Conservation (phyloP, 2,113 vertebrate genomes). For the Xenopus tropicalis region DNA sequence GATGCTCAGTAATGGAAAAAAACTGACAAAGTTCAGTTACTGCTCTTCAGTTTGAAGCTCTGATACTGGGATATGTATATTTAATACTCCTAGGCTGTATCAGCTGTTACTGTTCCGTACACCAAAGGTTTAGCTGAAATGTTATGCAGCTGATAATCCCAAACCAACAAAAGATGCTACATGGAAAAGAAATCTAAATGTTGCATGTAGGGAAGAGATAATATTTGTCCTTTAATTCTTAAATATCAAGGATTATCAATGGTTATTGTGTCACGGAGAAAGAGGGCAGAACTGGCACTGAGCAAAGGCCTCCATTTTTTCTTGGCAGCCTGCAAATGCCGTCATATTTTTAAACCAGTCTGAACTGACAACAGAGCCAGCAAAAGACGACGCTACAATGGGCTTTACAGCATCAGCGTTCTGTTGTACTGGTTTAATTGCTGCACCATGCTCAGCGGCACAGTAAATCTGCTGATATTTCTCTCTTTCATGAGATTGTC, state of each 20-base stretch:
- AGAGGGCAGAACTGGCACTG: conserved; percentile 20
- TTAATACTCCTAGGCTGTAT: no score
- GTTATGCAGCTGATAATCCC: conserved; percentile 3
- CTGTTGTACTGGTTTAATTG: conserved; percentile 4
- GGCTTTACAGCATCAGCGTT: conserved; percentile 11
- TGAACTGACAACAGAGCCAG: conserved; percentile 6
- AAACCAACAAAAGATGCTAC: not conserved
- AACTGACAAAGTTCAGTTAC: no score
- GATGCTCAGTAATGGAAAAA: no score
- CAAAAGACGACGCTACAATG: conserved; percentile 10
- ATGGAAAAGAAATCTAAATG: not conserved
- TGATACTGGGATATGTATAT: no score
- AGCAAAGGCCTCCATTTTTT: conserved; percentile 24
- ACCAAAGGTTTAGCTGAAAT: not conserved
- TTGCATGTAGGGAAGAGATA: conserved; percentile 25
- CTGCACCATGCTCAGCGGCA: not conserved
- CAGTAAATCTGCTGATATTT: not conserved
- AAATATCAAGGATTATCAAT: conserved; percentile 39
- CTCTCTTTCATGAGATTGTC: not conserved
- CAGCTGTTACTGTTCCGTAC: no score
- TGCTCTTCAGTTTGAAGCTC: no score
- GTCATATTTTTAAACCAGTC: conserved; percentile 27
- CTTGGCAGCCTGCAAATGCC: conserved; percentile 30
- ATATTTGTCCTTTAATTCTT: conserved; percentile 21
- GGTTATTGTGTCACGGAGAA: conserved; percentile 7